Base-by-base conservation (phyloP, 2,888 invertebrate genomes). In the Callimorpha dominula region DNA sequence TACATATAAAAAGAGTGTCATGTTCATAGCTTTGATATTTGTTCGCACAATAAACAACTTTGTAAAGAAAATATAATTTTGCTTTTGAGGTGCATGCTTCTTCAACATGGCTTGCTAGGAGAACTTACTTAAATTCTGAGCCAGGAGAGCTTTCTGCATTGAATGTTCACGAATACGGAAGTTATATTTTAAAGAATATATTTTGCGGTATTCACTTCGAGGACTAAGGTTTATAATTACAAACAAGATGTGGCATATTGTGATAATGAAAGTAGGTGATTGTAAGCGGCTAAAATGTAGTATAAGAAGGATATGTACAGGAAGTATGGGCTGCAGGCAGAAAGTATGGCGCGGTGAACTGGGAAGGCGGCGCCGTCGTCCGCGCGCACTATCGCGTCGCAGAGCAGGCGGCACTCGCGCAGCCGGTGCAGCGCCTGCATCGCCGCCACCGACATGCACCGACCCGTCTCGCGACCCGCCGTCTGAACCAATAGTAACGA, bases 271-370 rank as follows among this genome's bases (percentile, higher is more conserved):
- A 31, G 31, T 31, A 31, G 31, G 31, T 31, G 31, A 31, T 31
- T 31, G 31, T 7, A 54, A 20, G 12, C 20, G 15, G 40, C 20
- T 8, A 52, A 3, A 20, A 57, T 6, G 57, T 49, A 49, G 12
- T 14, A 20, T 40, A 5, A 15, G 14, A 49, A 46, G n/a, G 14
- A 7, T 40, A 72, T 92, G 91, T 95, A 98, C 98, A 97, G 97
- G 94, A 99, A 99, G 94, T 99, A 99, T 62, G 98, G 97, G 89
- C 99, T 99, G 94, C 98, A 98, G 73, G 98, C 97, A 77, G 98
- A 98, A 85, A 98, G 96, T 83, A 98, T 97, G 74, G 98, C 97
- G 79, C 98, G 97, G 93, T 99, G 99, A 71, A 99, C 98, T 60
- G 97, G 97, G 89, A 98, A 98, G 78, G 96, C 96, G 70, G 97